Percentiles rank a stretch among this genome's conserved stretches.
These are phyloP conservation scores for Spermophilus dauricus DNA, from an alignment of 2,113 vertebrate genomes.

Conservation along the genomic window DNA sequence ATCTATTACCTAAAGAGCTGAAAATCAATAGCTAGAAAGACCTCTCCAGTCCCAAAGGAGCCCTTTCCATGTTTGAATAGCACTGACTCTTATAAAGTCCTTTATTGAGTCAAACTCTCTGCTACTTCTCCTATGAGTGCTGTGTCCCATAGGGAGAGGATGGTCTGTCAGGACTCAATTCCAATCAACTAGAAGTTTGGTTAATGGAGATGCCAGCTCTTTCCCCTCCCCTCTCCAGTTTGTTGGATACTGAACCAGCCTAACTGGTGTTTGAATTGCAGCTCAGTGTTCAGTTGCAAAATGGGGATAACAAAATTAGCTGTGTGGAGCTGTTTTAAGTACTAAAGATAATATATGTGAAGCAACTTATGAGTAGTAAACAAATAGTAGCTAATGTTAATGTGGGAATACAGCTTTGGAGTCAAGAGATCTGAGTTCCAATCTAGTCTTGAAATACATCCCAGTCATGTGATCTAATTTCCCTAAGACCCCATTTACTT, in stretches of 20 bases:
- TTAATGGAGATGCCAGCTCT: background rate
- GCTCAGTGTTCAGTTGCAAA: background rate
- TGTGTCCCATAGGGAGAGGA: background rate
- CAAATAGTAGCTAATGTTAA: background rate
- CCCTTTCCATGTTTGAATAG: background rate
- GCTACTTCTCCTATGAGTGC: background rate
- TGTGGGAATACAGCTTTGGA: background rate
- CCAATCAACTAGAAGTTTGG: background rate
- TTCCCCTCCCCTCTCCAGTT: background rate
- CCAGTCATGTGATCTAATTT: background rate
- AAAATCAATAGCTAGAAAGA: background rate
- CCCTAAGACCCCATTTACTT: background rate
- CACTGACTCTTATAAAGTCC: background rate
- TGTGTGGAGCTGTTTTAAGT: background rate
- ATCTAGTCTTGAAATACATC: background rate
- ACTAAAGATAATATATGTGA: background rate
- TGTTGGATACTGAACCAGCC: background rate
- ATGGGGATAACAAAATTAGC: background rate
- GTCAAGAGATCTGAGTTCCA: background rate
- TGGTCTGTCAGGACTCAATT: background rate
- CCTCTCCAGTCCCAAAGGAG: background rate
- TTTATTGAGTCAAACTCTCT: background rate
- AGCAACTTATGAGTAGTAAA: background rate
- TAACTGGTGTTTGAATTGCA: background rate
- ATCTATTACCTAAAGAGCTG: too few species aligned